Evolutionary conservation across 2,888 invertebrate genomes (phyloP), one percentile per base, ranked within the genome.

Genomic region (Andrena flavipes): DNA sequence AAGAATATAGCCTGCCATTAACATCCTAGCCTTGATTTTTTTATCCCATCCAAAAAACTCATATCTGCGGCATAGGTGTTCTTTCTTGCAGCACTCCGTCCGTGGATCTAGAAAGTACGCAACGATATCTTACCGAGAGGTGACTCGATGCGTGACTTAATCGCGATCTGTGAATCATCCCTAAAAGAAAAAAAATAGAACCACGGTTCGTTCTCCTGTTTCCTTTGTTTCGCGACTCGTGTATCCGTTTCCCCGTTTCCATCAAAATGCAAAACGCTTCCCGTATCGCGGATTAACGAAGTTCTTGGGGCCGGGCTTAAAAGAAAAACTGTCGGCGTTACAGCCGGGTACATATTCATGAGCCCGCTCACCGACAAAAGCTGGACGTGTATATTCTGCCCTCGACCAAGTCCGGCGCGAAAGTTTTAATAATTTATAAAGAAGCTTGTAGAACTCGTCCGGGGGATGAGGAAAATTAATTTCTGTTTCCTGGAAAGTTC

Each of bases 391-490:
- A 26, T 77, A 79, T 82, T 62, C 76, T 48, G 48, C 10, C 42
- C 33, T 33, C 49, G 29, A 48, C 10, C 71, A 56, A 60, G 80
- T 7, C 56, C 29, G 73, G 67, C 71, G 84, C 80, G 76, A 84
- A 84, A 80, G 74, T 84, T 84, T 84, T 83, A 80, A 82, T 82
- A 84, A 84, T 84, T 84, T 84, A 84, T 77, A 84, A 84, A 84
- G 84, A 76, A 84, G 63, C 84, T 67, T 60, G 74, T 60, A 68
- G 29, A 59, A 23, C 42, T n/a, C 42, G 33, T 26, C 51, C 23
- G 10, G 8, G 23, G 56, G 23, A 23, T 8, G 64, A 60, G 26
- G 80, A 74, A 84, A 84, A 73, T 84, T 84, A 84, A 80, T 84
- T 83, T 82, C 83, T 77, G 65, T 77, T 69, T 65, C 59, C 63